Evolutionary conservation across 2,888 invertebrate species (phyloP).

Genomic region (Chesias legatella): DNA sequence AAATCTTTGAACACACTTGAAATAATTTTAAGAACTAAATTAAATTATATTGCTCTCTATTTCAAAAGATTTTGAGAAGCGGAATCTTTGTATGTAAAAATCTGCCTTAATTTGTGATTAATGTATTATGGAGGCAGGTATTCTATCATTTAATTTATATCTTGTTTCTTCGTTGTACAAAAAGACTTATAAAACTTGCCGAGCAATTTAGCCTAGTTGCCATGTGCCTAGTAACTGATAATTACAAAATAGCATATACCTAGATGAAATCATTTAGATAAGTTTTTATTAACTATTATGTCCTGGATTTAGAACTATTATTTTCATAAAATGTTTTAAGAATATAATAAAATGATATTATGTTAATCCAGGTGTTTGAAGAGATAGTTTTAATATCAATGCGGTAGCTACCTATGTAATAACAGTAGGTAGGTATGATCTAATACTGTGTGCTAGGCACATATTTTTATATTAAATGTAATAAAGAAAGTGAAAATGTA

Average conservation of each 20-base stretch:
- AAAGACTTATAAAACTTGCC: slow-evolving; percentile 51
- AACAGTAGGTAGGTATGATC: too few species aligned
- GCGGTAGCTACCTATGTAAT: too few species aligned
- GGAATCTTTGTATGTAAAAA: too few species aligned
- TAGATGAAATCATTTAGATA: slow-evolving; percentile 20
- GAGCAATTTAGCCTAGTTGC: slow-evolving; percentile 45
- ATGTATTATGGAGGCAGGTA: slow-evolving; percentile 15
- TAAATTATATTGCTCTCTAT: too few species aligned
- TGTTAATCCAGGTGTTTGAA: too few species aligned
- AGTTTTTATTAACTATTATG: slow-evolving; percentile 2
- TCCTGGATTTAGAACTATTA: slow-evolving; percentile 1
- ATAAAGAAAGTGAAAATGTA: not conserved
- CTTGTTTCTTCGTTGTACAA: not conserved
- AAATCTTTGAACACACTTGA: too few species aligned
- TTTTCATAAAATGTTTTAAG: too few species aligned
- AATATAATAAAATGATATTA: too few species aligned
- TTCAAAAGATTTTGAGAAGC: not conserved
- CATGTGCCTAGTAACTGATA: slow-evolving; percentile 41
- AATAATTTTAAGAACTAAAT: too few species aligned
- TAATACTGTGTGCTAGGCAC: slow-evolving; percentile 1
- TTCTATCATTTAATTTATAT: not conserved
- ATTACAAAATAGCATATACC: slow-evolving; percentile 32
- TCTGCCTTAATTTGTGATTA: slow-evolving; percentile 10
- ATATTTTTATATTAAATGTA: slow-evolving; percentile 4
- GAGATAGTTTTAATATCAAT: too few species aligned